These are phyloP conservation scores for Sarcophaga carnaria DNA, from an alignment of 2,888 invertebrate genomes.

Conservation along the genomic window DNA sequence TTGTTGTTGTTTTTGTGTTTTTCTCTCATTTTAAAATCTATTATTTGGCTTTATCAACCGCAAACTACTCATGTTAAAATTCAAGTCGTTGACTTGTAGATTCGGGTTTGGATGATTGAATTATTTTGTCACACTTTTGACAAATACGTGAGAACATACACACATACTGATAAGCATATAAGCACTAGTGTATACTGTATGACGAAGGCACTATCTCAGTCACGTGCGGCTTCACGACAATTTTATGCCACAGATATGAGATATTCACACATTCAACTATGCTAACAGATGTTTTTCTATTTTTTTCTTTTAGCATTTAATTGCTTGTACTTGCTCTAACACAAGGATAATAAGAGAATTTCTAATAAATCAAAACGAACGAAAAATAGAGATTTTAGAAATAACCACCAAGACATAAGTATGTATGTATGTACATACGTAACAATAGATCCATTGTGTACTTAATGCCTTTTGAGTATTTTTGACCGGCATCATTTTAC, in stretches of 20 bases:
- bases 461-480: no score
- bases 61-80: conserved; percentile 37
- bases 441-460: no score
- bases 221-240: conserved; percentile 48
- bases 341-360: no score
- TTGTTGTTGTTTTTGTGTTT: background rate
- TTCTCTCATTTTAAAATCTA: conserved; percentile 4
- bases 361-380: no score
- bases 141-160: background rate
- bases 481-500: no score
- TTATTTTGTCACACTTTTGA: conserved; percentile 54
- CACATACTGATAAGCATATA: background rate
- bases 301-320: no score
- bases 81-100: conserved; percentile 31
- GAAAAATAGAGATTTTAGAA: no score
- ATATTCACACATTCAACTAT: conserved; percentile 25
- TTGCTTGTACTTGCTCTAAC: no score
- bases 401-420: no score
- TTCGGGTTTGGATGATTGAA: conserved; percentile 51
- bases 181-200: background rate
- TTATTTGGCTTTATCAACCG: conserved; percentile 21
- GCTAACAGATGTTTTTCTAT: conserved; percentile 20
- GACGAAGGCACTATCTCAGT: conserved; percentile 19
- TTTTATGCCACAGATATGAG: conserved; percentile 30
- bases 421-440: no score